Conservation (phyloP, 2,113 vertebrate species). For the Microtus oregoni region DNA sequence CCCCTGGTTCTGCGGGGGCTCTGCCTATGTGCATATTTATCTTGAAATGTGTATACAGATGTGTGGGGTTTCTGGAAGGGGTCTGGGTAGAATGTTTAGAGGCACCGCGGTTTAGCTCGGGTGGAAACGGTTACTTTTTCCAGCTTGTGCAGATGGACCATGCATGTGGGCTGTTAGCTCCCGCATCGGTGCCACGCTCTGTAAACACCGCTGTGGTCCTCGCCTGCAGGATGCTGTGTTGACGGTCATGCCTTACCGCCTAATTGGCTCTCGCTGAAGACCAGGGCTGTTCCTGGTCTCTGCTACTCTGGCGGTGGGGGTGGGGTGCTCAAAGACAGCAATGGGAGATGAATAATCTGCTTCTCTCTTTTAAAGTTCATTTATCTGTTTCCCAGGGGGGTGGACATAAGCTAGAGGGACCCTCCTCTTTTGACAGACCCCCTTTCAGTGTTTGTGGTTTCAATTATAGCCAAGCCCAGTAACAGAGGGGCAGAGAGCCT, state of each 20-base stretch:
- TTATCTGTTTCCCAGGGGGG: no score
- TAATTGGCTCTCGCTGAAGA: constrained; percentile 47
- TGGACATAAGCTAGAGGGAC: no score
- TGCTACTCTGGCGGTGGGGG: neutral
- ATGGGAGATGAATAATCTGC: neutral
- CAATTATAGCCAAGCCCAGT: no score
- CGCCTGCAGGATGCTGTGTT: constrained; percentile 56
- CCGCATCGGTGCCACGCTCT: constrained; percentile 47
- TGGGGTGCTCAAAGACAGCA: neutral
- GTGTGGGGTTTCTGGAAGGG: constrained; percentile 68
- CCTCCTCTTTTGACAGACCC: no score
- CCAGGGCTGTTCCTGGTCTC: neutral
- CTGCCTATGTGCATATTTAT: constrained; percentile 64
- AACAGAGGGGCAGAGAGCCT: no score
- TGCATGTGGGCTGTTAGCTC: constrained; percentile 57
- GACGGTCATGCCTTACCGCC: constrained; percentile 66
- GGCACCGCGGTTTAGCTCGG: constrained; percentile 36
- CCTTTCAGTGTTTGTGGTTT: no score
- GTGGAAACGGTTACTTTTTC: constrained; percentile 75
- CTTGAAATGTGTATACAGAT: constrained; percentile 76
- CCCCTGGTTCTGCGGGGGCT: neutral
- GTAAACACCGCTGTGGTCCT: constrained; percentile 64
- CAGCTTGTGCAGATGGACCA: constrained; percentile 66
- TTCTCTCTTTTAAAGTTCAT: neutral
- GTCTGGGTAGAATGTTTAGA: constrained; percentile 57